Percentiles rank a stretch among this genome's conserved stretches.
Evolutionary conservation across 2,888 invertebrate species (phyloP).

Genomic region (Monopis laevigella): DNA sequence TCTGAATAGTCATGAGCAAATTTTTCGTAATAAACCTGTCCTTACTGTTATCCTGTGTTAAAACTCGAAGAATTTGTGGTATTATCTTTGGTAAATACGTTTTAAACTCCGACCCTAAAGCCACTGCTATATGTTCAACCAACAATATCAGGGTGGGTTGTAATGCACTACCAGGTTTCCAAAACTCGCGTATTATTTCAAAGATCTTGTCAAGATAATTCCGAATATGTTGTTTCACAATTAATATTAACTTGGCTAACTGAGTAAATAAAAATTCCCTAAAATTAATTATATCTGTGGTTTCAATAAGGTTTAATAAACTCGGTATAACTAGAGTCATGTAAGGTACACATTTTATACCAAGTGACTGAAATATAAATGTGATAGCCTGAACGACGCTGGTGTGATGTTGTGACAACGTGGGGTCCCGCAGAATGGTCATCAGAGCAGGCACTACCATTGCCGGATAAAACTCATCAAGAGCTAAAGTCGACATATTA

Average conservation of each 20-base stretch:
- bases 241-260: slow-evolving; percentile 89
- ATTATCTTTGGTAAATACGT: slow-evolving; percentile 92
- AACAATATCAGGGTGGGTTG: slow-evolving; percentile 90
- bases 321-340: slow-evolving; percentile 90
- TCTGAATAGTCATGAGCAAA: slow-evolving; percentile 85
- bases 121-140: slow-evolving; percentile 92
- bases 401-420: slow-evolving; percentile 89
- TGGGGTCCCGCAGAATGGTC: slow-evolving; percentile 92
- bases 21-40: slow-evolving; percentile 85
- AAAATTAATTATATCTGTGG: slow-evolving; percentile 80
- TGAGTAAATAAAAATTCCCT: slow-evolving; percentile 95
- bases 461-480: slow-evolving; percentile 98
- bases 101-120: slow-evolving; percentile 95
- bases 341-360: slow-evolving; percentile 93
- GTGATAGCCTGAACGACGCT: slow-evolving; percentile 96
- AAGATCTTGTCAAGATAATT: slow-evolving; percentile 96
- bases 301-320: slow-evolving; percentile 87
- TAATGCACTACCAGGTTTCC: slow-evolving; percentile 85
- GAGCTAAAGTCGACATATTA: slow-evolving; percentile 84
- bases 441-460: slow-evolving; percentile 95
- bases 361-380: slow-evolving; percentile 95
- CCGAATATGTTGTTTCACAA: slow-evolving; percentile 96
- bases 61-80: slow-evolving; percentile 91
- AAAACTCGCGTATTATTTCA: slow-evolving; percentile 89
- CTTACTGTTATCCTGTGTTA: slow-evolving; percentile 89